A percentile compares a stretch with the other conserved stretches of the same genome.
These are phyloP conservation scores for Antechinus flavipes DNA, from an alignment of 2,113 vertebrate genomes.

Conservation along the genomic window DNA sequence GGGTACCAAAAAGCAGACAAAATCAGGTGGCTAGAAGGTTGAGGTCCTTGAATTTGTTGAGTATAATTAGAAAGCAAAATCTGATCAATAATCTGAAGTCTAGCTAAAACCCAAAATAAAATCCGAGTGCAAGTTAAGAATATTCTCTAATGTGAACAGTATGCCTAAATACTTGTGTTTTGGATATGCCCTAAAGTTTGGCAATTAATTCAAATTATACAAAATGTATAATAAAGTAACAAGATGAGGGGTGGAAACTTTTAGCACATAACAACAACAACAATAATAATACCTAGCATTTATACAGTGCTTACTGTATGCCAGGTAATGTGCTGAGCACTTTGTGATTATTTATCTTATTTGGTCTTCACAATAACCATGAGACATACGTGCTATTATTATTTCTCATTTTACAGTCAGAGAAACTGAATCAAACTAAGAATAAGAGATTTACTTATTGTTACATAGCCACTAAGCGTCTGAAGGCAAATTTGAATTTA, in stretches of 20 bases:
- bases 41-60: background rate
- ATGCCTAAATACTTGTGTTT: background rate
- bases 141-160: conserved; percentile 8
- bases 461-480: background rate
- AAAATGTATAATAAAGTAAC: background rate
- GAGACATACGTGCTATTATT: background rate
- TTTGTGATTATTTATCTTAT: background rate
- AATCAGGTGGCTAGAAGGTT: background rate
- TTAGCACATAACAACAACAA: background rate
- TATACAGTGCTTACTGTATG: background rate
- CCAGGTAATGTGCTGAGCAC: background rate
- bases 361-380: background rate
- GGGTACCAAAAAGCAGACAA: background rate
- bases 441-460: background rate
- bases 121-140: background rate
- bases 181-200: background rate
- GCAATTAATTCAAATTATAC: background rate
- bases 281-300: background rate
- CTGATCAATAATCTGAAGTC: background rate
- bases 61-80: background rate
- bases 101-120: background rate
- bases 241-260: background rate
- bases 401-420: background rate
- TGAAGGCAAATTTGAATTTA: background rate
- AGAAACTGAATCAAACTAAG: background rate